These are phyloP conservation scores for Hydroisotoma schaefferi DNA, from an alignment of 2,888 invertebrate species.

Conservation along the genomic window DNA sequence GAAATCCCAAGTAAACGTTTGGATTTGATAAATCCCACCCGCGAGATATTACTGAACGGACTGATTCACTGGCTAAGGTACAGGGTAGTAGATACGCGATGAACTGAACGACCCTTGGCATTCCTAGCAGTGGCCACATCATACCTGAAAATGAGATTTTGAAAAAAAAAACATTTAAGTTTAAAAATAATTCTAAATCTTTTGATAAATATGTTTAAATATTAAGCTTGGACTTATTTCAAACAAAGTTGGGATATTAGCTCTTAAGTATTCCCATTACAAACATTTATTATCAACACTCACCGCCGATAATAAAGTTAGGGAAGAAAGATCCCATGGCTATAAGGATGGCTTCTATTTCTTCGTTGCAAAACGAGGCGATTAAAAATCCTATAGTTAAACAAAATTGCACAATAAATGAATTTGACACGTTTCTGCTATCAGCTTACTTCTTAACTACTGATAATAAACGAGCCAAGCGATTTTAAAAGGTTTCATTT, in stretches of 20 bases:
- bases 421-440: no score
- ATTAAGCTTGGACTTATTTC: background rate
- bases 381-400: slow-evolving; percentile 75
- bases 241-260: no score
- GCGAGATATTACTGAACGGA: slow-evolving; percentile 34
- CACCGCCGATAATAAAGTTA: slow-evolving; percentile 32
- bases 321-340: slow-evolving; percentile 40
- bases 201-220: background rate
- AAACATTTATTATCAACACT: background rate
- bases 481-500: no score
- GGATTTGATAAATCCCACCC: slow-evolving; percentile 29
- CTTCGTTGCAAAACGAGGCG: slow-evolving; percentile 84
- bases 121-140: slow-evolving; percentile 93
- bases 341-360: slow-evolving; percentile 81
- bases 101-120: slow-evolving; percentile 65
- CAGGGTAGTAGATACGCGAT: slow-evolving; percentile 56
- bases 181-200: no score
- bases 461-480: no score
- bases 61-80: slow-evolving; percentile 30
- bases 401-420: no score
- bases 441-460: no score
- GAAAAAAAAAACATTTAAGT: no score
- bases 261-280: background rate
- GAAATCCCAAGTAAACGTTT: slow-evolving; percentile 26
- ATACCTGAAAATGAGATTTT: slow-evolving; percentile 54